phyloP scores from a whole-genome alignment of 2,888 invertebrate genomes.

The Thymelicus acteon region DNA sequence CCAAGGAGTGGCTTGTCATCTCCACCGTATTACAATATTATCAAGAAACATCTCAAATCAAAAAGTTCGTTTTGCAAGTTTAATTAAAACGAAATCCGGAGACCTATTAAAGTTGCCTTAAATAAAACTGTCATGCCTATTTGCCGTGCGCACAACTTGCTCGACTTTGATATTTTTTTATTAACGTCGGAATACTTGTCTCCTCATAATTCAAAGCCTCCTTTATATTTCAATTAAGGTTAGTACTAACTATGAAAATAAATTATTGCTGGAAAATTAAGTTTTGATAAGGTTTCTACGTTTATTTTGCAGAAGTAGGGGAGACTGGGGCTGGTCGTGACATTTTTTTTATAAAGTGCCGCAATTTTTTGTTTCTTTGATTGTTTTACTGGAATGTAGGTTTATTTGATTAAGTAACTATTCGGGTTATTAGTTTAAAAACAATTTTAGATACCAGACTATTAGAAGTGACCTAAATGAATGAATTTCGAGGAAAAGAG shows the following conservation, averaged over 20 bases:
- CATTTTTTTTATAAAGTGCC: too few species aligned
- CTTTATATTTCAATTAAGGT: conserved; percentile 7
- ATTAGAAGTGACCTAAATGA: too few species aligned
- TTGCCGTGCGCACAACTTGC: conserved; percentile 40
- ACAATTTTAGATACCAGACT: too few species aligned
- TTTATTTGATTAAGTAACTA: too few species aligned
- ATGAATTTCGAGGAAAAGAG: too few species aligned
- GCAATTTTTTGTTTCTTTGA: too few species aligned
- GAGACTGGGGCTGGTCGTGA: too few species aligned
- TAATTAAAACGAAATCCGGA: conserved; percentile 46
- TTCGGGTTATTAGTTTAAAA: too few species aligned
- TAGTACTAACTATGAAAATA: not conserved
- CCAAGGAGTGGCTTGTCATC: too few species aligned
- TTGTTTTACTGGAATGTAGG: too few species aligned
- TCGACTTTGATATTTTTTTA: conserved; percentile 24
- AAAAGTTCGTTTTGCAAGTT: conserved; percentile 43
- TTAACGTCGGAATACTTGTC: conserved; percentile 6
- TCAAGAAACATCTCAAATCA: conserved; percentile 13
- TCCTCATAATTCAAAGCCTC: not conserved
- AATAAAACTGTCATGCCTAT: conserved; percentile 45
- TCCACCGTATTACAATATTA: not conserved
- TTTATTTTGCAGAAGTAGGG: not conserved
- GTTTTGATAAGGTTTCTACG: not conserved
- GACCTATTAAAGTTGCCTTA: conserved; percentile 42
- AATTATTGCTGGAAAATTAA: not conserved